These are phyloP conservation scores for Orthosia gothica DNA, from an alignment of 2,888 invertebrate species.

Conservation along the genomic window DNA sequence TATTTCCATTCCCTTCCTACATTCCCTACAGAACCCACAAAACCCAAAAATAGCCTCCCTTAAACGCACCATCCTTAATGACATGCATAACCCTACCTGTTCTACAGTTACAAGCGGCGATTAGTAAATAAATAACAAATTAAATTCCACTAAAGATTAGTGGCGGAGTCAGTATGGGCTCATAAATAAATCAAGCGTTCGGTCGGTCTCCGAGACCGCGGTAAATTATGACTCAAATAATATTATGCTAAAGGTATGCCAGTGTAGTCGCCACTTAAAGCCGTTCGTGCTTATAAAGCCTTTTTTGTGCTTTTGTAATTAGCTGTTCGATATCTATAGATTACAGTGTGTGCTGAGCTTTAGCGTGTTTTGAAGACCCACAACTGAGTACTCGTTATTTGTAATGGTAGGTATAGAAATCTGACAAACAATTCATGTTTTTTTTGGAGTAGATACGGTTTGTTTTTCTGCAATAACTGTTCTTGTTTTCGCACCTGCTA, in stretches of 20 bases:
- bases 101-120: conserved; percentile 76
- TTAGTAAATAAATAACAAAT: conserved; percentile 90
- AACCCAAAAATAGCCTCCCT: conserved; percentile 48
- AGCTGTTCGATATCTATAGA: conserved; percentile 59
- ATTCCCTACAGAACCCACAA: conserved; percentile 5
- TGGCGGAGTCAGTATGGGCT: conserved; percentile 83
- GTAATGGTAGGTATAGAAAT: conserved; percentile 11
- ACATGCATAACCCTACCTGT: conserved; percentile 78
- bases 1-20: neutral
- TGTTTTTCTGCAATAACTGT: conserved; percentile 19
- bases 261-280: conserved; percentile 68
- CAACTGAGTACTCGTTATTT: conserved; percentile 20
- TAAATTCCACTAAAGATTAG: conserved; percentile 90
- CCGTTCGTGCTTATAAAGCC: conserved; percentile 62
- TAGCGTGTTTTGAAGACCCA: conserved; percentile 13
- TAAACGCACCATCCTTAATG: conserved; percentile 60
- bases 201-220: conserved; percentile 80
- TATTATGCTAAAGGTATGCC: conserved; percentile 85
- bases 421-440: conserved; percentile 10
- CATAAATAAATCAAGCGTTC: conserved; percentile 89
- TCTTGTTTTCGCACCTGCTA: conserved; percentile 10
- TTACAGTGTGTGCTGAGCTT: conserved; percentile 56
- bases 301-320: conserved; percentile 73
- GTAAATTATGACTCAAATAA: conserved; percentile 90
- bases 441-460: neutral